Evolutionary conservation across 1,140 invertebrate species (phyloP).

Genomic region (Lasaia peninsularis): DNA sequence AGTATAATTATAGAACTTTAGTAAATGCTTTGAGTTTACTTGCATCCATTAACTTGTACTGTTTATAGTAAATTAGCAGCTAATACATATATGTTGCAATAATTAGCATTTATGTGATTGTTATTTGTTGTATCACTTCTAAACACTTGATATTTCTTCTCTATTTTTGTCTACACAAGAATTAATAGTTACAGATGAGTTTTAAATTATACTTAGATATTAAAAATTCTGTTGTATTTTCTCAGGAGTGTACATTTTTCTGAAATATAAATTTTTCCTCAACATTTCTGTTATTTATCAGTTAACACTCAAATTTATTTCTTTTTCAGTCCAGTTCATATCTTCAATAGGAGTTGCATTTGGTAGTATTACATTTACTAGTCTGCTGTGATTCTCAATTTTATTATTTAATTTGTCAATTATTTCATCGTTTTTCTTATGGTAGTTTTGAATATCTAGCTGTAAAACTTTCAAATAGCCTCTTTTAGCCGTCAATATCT

Average conservation of each 20-base stretch:
- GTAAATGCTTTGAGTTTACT: conserved; percentile 17
- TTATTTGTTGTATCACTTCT: conserved; percentile 35
- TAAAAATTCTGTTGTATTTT: conserved; percentile 70
- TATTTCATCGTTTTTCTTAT: conserved; percentile 62
- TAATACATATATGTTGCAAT: conserved; percentile 43
- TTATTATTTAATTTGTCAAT: conserved; percentile 48
- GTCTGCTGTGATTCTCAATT: conserved; percentile 44
- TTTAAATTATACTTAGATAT: conserved; percentile 48
- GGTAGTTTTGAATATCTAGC: conserved; percentile 64
- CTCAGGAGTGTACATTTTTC: conserved; percentile 74
- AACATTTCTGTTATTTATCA: conserved; percentile 34
- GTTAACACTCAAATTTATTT: conserved; percentile 19
- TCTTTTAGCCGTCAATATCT: conserved; percentile 54
- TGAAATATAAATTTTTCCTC: conserved; percentile 74
- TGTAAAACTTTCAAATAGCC: conserved; percentile 61
- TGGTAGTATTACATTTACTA: conserved; percentile 35
- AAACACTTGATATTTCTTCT: conserved; percentile 48
- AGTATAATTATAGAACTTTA: conserved; percentile 8
- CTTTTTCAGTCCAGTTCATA: conserved; percentile 39
- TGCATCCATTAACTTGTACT: conserved; percentile 13
- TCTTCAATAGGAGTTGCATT: conserved; percentile 40
- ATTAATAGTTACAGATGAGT: conserved; percentile 54
- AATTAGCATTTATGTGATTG: conserved; percentile 51
- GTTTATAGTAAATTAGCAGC: conserved; percentile 35
- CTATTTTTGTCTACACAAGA: conserved; percentile 62